Base-by-base conservation (phyloP, 2,797 vertebrate genomes). In the Rhinogobio ventralis region DNA sequence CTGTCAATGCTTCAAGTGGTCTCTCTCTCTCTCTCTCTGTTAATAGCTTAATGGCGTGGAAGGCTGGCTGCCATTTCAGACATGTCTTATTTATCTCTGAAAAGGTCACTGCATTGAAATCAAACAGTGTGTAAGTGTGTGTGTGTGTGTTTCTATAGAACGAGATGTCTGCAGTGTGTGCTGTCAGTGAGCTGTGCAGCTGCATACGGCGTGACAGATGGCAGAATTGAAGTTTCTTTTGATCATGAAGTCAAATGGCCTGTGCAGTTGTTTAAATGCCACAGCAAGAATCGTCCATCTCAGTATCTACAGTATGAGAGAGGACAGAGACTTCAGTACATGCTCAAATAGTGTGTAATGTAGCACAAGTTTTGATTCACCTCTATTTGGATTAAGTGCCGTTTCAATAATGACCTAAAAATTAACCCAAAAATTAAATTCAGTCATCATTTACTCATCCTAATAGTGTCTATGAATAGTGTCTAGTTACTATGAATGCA, bases 41-140 rank as follows among this genome's bases (percentile, higher is more conserved):
- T 87, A 55, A 76, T 79, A 76, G 23, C 53, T 77, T 81, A 88
- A 88, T 84, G 72, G 87, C 20, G 81, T 88, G 87, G 81, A 88
- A 83, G 81, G 33, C 46, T 76, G 69, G 42, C 46, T 86, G 30
- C 67, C 55, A 25, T 86, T 79, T 73, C 15, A 73, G 66, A 79
- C 74, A 69, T 15, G 13, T 64, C 62, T 53, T 80, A 76, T 76
- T 55, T 62, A n/a, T 73, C 39, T 45, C 19, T 75, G 62, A 67
- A 81, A 88, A 88, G 85, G 85, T 86, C 83, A 75, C 33, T 62
- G 28, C 80, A 74, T 53, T 86, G n/a, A 62, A 72, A 66, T 55
- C 23, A 49, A 19, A 62, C 30, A n/a, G 77, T 73, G 30, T 66
- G 17, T 64, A 17, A 30, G 53, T 72, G 55, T 66, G 11, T 67